Evolutionary conservation across 2,888 invertebrate genomes (phyloP).

Genomic region (Seira ritae): DNA sequence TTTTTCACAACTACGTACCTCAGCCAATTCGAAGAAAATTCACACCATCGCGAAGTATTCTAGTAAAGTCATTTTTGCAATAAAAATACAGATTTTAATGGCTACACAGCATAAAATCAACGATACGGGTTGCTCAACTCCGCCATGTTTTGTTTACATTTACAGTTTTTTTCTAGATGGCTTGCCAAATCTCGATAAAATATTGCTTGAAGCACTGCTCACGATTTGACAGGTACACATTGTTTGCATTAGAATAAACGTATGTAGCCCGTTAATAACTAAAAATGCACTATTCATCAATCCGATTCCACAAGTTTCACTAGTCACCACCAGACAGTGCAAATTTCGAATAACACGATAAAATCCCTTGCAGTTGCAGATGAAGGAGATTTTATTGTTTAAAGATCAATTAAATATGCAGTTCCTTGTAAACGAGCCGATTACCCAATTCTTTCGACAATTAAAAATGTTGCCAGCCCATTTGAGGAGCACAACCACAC

Average conservation of each 20-base stretch:
- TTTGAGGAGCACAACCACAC: too few species aligned
- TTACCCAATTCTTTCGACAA: too few species aligned
- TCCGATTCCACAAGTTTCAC: neutral
- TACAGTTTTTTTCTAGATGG: constrained; percentile 8
- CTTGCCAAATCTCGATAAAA: neutral
- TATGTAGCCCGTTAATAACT: neutral
- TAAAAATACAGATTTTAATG: constrained; percentile 5
- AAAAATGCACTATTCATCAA: neutral
- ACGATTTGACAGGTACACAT: neutral
- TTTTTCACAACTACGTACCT: neutral
- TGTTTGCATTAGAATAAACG: neutral
- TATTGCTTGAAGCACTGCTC: neutral
- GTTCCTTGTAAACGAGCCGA: too few species aligned
- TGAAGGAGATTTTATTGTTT: too few species aligned
- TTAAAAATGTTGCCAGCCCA: too few species aligned
- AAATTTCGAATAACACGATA: neutral
- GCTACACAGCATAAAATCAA: neutral
- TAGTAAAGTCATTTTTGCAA: neutral
- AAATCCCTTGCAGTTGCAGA: neutral
- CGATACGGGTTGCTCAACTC: neutral
- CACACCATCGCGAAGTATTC: neutral
- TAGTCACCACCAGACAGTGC: neutral
- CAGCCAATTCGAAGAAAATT: too few species aligned
- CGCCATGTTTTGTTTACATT: neutral
- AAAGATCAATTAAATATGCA: too few species aligned